Percentiles rank a stretch among this genome's conserved stretches.
Evolutionary conservation across 2,797 vertebrate species (phyloP).

Genomic region (Takifugu rubripes): DNA sequence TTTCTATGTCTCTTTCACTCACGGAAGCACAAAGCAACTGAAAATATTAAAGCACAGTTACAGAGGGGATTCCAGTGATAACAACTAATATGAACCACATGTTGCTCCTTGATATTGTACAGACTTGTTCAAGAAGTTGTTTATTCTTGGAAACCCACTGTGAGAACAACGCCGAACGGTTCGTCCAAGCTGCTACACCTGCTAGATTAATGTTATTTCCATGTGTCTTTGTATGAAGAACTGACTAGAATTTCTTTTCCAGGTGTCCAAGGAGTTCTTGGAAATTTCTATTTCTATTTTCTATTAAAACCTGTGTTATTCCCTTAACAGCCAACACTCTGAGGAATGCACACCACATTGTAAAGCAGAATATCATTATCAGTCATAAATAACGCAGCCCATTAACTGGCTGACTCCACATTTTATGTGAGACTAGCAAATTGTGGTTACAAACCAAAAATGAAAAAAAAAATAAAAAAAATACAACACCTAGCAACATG

Average conservation of each 20-base stretch:
- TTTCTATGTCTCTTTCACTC: conserved; percentile 46
- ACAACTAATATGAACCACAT: conserved; percentile 7
- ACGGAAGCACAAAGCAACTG: conserved; percentile 16
- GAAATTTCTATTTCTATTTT: conserved; percentile 10
- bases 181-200: too few species aligned
- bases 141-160: too few species aligned
- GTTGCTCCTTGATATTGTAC: too few species aligned
- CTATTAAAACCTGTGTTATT: conserved; percentile 23
- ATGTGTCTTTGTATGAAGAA: conserved; percentile 3
- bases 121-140: too few species aligned
- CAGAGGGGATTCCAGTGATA: conserved; percentile 1
- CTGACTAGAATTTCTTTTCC: conserved; percentile 13
- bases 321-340: conserved; percentile 31
- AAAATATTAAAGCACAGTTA: conserved; percentile 8
- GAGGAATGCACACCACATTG: conserved; percentile 19
- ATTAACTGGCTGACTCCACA: neutral
- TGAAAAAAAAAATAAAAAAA: too few species aligned
- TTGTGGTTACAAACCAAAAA: too few species aligned
- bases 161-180: too few species aligned
- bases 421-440: neutral
- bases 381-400: neutral
- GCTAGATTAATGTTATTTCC: neutral
- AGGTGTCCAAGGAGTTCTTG: conserved; percentile 21
- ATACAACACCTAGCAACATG: too few species aligned
- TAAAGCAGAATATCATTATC: neutral